Evolutionary conservation across 2,888 invertebrate species (phyloP), one percentile per base, ranked within the genome.

Genomic region (Coelopa pilipes): DNA sequence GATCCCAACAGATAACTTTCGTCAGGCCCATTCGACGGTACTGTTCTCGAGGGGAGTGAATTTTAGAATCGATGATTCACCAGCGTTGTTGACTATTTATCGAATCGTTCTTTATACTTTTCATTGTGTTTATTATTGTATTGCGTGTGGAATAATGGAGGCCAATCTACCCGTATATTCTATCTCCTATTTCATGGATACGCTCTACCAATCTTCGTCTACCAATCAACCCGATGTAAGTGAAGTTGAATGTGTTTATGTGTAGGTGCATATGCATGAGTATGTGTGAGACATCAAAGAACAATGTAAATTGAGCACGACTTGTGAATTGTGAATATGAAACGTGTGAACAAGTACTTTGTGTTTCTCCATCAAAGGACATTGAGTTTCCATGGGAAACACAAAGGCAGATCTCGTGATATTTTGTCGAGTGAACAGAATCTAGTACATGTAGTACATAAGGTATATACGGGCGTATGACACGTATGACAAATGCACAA

Each of bases 151-250:
- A 50, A 74, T 66, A 67, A 86, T 84, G 84, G 75, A 72, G 21
- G 79, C 83, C 69, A 78, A 79, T 73, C 71, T 81, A 55, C 76
- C 82, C 46, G 80, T 84, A 50, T 86, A 80, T 76, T 81, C 83
- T n/a, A 82, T 84, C 76, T 85, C 86, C 1, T 78, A 83, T 73
- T 84, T 79, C 75, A 73, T 84, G 80, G 85, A 84, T 76, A 77
- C 78, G 46, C 78, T 79, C 70, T 74, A 78, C 60, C 77, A 78
- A 59, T 67, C 78, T 50, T 53, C 77, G n/a, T 69, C 76, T 19
- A 70, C 75, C 47, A 70, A 49, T 50, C 63, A 65, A 13, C 1
- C 11, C 49, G 34, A 47, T 59, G 74, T 74, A 66, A 74, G 74
- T 74, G 65, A 34, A 34, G 34, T 34, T 34, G 4, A 34, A 7